Evolutionary conservation across 1,140 invertebrate genomes (phyloP).

Genomic region (Drosophila subobscura): DNA sequence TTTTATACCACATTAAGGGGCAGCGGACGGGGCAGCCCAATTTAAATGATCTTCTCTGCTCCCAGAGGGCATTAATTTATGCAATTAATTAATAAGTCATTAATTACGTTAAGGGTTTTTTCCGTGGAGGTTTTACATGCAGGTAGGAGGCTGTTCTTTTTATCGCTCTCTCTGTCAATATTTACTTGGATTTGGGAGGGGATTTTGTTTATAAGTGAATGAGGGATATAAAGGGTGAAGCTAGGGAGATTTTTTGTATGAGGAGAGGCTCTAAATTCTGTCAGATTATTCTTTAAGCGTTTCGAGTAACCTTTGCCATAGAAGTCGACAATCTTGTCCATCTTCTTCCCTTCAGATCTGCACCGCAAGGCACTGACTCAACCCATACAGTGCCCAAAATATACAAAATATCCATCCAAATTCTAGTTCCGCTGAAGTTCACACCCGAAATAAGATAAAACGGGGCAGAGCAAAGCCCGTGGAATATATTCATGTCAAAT

Average conservation of each 20-base stretch:
- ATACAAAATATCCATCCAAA: neutral
- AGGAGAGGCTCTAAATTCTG: too few relatives aligned
- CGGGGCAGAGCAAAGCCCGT: constrained; percentile 10
- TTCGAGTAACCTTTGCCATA: too few relatives aligned
- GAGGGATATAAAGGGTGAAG: too few relatives aligned
- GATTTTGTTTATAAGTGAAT: too few relatives aligned
- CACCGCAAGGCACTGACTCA: constrained; percentile 41
- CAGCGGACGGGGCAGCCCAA: constrained; percentile 6
- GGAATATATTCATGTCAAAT: constrained; percentile 49
- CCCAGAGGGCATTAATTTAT: constrained; percentile 36
- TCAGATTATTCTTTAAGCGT: too few relatives aligned
- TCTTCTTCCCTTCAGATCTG: constrained; percentile 26
- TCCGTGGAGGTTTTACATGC: neutral
- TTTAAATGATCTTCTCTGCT: constrained; percentile 46
- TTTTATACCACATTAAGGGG: constrained; percentile 38
- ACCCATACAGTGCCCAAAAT: constrained; percentile 51
- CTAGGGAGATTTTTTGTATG: too few relatives aligned
- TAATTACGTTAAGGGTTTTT: constrained; percentile 4
- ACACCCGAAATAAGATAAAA: constrained; percentile 28
- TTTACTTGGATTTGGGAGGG: neutral
- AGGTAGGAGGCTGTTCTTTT: too few relatives aligned
- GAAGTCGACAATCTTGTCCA: neutral
- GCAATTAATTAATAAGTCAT: constrained; percentile 46
- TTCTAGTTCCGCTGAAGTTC: constrained; percentile 50
- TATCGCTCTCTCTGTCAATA: neutral